Percentiles rank a stretch among this genome's conserved stretches.
These are phyloP conservation scores for Dromas ardeola DNA, from an alignment of 2,113 vertebrate species.

Conservation along the genomic window DNA sequence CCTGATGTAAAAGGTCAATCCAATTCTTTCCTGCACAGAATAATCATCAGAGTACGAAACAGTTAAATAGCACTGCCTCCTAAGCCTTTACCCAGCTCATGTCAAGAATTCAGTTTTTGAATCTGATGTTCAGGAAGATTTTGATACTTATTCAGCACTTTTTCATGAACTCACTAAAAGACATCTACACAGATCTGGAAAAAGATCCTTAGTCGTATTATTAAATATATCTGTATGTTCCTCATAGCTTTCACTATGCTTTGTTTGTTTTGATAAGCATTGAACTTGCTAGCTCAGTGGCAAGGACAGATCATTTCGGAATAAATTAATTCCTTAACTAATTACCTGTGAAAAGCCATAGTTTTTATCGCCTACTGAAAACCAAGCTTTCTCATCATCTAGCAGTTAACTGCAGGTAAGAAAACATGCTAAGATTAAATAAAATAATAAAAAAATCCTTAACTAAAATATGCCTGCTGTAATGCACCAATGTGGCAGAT, in stretches of 20 bases:
- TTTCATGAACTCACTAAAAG: not conserved
- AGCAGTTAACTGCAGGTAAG: not conserved
- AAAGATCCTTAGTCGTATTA: not conserved
- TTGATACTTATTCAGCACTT: not conserved
- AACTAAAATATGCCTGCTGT: not conserved
- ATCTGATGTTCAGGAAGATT: not conserved
- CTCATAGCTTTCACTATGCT: not conserved
- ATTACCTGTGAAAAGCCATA: not conserved
- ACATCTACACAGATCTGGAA: not conserved
- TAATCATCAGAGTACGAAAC: not conserved
- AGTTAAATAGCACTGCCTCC: not conserved
- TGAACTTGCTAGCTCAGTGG: not conserved
- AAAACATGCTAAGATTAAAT: not conserved
- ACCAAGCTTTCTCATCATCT: not conserved
- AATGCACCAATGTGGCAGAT: not conserved
- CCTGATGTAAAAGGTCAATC: not conserved
- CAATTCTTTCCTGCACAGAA: not conserved
- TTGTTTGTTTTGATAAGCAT: not conserved
- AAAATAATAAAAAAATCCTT: not conserved
- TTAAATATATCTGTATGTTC: not conserved
- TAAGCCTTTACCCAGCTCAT: not conserved
- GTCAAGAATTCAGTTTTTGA: not conserved
- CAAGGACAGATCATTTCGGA: not conserved
- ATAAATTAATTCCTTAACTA: not conserved
- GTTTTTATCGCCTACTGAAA: not conserved